These are phyloP conservation scores for Pentamera pediparva DNA, from an alignment of 53 echinoderm and acorn worm genomes.

Conservation along the genomic window DNA sequence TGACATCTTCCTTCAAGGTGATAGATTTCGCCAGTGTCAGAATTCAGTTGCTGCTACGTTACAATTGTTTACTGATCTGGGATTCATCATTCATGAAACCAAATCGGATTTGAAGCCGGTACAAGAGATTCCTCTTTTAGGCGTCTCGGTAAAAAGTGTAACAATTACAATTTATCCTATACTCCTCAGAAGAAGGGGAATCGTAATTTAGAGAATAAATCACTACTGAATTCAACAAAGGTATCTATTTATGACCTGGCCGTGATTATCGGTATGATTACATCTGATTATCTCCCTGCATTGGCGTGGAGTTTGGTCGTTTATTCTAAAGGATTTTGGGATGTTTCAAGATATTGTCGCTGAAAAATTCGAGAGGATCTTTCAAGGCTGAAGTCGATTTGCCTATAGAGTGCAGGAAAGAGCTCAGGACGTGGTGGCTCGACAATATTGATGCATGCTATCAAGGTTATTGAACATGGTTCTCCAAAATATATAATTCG, in stretches of 20 bases:
- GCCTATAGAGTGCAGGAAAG: background rate
- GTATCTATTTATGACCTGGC: background rate
- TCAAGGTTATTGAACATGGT: background rate
- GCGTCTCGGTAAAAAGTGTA: conserved; percentile 10
- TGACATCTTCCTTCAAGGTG: conserved; percentile 34
- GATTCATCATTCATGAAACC: conserved; percentile 26
- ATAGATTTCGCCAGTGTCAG: background rate
- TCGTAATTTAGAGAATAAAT: background rate
- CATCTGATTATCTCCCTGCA: background rate
- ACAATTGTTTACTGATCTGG: conserved; percentile 1
- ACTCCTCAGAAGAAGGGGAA: conserved; percentile 4
- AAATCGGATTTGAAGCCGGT: conserved; percentile 20
- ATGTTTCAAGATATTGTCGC: background rate
- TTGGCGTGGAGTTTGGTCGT: background rate
- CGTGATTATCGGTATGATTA: background rate
- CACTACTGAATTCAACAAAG: background rate
- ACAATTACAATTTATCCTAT: conserved; percentile 9
- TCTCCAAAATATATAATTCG: background rate
- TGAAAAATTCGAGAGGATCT: background rate
- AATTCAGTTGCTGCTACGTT: background rate
- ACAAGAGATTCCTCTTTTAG: conserved; percentile 14
- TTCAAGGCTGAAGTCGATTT: background rate
- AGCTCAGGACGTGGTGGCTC: background rate
- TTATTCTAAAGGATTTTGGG: background rate
- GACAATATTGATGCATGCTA: background rate